Evolutionary conservation across 2,888 invertebrate genomes (phyloP), one percentile per base, ranked within the genome.

Genomic region (Brachyopa scutellaris): DNA sequence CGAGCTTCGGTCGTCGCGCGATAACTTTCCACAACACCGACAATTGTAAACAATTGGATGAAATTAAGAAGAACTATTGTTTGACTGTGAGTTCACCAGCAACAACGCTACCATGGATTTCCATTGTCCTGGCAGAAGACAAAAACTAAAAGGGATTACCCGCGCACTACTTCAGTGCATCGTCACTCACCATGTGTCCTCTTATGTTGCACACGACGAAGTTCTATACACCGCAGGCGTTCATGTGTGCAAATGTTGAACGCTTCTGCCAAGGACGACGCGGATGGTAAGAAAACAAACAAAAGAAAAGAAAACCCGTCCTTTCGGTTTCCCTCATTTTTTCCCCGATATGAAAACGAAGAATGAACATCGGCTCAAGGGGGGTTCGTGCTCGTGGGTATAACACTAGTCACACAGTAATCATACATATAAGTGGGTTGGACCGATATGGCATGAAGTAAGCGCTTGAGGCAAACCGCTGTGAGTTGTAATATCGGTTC

Each of bases 41-140:
- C 69, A 45, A 57, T 45, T 47, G 57, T 36, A 69, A 69, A 57
- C 57, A 57, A 47, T 69, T 69, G 47, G 15, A 47, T 45, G 36
- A 57, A 69, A 69, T 57, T 57, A 69, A 57, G 23, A 11, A 33
- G 55, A 69, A 55, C 47, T 26, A 11, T 45, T 47, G 47, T 69
- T 36, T 33, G 23, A 26, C 19, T 62, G 23, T 11, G 8, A 53
- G 38, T 38, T 45, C 13, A 36, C 8, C 15, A 36, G n/a, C 21
- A 5, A 42, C 9, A n/a, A 31, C 11, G 11, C 13, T 5, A 11
- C 21, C 11, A 5, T 26, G 26, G n/a, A 31, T 23, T 26, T 19
- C 6, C 31, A 5, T 29, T 45, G 17, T 31, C 31, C 45, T 31
- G 13, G 7, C 26, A 26, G 4, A 31, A 61, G 19, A 31, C 1